Evolutionary conservation across 2,888 invertebrate genomes (phyloP).

Genomic region (Drosophila paramelanica): DNA sequence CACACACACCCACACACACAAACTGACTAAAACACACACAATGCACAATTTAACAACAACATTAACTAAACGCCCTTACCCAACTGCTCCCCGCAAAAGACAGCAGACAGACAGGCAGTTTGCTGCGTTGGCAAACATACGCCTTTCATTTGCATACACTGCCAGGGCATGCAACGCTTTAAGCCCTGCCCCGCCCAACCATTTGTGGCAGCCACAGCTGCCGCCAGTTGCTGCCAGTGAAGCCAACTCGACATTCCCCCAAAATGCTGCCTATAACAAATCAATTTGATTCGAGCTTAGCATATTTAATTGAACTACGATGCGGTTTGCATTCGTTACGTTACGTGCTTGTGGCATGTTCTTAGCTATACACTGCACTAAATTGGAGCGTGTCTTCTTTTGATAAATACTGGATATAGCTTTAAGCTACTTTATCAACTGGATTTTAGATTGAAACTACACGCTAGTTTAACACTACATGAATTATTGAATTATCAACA

Average conservation of each 20-base stretch:
- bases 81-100: conserved; percentile 2
- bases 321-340: conserved; percentile 27
- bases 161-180: conserved; percentile 20
- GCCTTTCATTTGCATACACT: conserved; percentile 71
- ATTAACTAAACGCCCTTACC: conserved; percentile 57
- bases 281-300: conserved; percentile 67
- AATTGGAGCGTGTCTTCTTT: neutral
- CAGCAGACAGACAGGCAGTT: conserved; percentile 32
- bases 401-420: neutral
- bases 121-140: conserved; percentile 47
- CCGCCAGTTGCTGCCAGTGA: conserved; percentile 25
- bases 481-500: no score
- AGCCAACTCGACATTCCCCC: conserved; percentile 31
- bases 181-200: neutral
- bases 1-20: conserved; percentile 10
- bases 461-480: no score
- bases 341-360: conserved; percentile 1
- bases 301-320: conserved; percentile 60
- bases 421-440: no score
- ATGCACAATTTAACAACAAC: conserved; percentile 70
- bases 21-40: conserved; percentile 19
- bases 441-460: no score
- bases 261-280: conserved; percentile 73
- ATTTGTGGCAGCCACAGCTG: conserved; percentile 9
- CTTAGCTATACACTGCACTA: neutral